Percentiles rank a stretch among this genome's conserved stretches.
Conservation (phyloP, 1,140 invertebrate genomes). For the Medauroidea extradentata region DNA sequence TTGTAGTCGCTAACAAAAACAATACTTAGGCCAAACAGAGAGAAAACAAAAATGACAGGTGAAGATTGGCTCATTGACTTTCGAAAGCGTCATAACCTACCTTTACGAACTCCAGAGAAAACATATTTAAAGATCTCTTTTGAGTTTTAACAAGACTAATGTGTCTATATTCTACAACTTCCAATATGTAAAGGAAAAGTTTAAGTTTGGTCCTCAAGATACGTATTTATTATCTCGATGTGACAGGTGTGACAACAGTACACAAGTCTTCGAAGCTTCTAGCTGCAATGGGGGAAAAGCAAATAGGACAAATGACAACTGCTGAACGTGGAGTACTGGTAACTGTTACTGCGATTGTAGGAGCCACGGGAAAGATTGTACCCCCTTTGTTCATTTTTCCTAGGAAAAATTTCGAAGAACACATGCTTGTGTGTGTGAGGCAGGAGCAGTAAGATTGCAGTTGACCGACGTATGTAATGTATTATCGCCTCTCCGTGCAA, state of each 20-base stretch:
- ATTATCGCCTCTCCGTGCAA: too few species aligned
- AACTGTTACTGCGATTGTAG: slow-evolving; percentile 31
- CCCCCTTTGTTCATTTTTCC: slow-evolving; percentile 41
- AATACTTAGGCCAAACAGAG: too few species aligned
- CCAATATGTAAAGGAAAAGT: slow-evolving; percentile 40
- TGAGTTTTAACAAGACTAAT: slow-evolving; percentile 10
- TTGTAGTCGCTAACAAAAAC: too few species aligned
- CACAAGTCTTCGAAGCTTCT: slow-evolving; percentile 30
- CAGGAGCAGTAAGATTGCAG: too few species aligned
- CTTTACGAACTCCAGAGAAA: slow-evolving; percentile 7
- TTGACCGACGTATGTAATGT: too few species aligned
- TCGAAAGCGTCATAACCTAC: slow-evolving; percentile 13
- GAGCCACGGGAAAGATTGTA: slow-evolving; percentile 21
- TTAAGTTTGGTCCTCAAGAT: slow-evolving; percentile 44
- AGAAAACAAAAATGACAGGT: too few species aligned
- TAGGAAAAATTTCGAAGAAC: slow-evolving; percentile 24
- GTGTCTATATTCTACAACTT: background rate
- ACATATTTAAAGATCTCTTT: slow-evolving; percentile 4
- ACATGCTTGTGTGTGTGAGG: slow-evolving; percentile 28
- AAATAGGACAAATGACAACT: slow-evolving; percentile 38
- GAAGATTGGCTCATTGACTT: too few species aligned
- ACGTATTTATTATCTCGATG: slow-evolving; percentile 26
- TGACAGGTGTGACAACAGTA: too few species aligned
- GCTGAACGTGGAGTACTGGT: slow-evolving; percentile 41
- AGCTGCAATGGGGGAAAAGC: slow-evolving; percentile 33